Base-by-base conservation (phyloP, 1,140 invertebrate species). In the Melipona quadrifasciata region DNA sequence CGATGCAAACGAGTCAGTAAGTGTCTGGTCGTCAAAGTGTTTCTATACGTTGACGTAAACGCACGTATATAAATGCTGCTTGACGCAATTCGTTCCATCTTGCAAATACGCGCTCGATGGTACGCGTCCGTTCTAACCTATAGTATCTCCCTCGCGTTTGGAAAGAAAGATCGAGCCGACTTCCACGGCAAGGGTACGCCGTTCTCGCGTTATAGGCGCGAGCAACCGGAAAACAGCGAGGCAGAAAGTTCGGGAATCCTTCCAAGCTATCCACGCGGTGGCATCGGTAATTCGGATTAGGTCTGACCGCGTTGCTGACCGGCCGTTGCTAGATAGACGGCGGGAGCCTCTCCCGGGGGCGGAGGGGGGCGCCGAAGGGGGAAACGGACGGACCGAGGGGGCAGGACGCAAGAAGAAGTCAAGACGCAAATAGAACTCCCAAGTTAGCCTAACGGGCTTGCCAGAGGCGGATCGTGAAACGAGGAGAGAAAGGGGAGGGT, bases 371-470 rank as follows among this genome's bases (percentile, higher is more conserved):
- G 88, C 87, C 68, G 85, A 85, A 88, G 89, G 87, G 90, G 82
- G 84, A 89, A 90, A 86, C 82, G 83, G 34, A 80, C 70, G 79
- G 80, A 86, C 85, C 78, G 70, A 80, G 53, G 39, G 39, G 51
- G 65, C 58, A 85, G 85, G 16, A 87, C 88, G 89, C 87, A 87
- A 92, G 90, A 92, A 93, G 91, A 92, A 94, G 92, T 93, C 92
- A 93, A 93, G 93, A 94, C 93, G 91, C 87, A 94, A 94, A 94
- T 94, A 94, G 90, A 91, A 90, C 87, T 90, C 90, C 91, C 91
- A 93, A 93, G 92, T 95, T 95, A 95, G 93, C 92, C 94, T 94
- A 95, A 95, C 94, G 91, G 91, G 92, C 90, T 91, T 90, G 92
- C 93, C 92, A 86, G 82, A 93, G 92, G 89, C 93, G 86, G 90